These are phyloP conservation scores for Pissodes strobi DNA, from an alignment of 1,140 invertebrate species.

Conservation along the genomic window DNA sequence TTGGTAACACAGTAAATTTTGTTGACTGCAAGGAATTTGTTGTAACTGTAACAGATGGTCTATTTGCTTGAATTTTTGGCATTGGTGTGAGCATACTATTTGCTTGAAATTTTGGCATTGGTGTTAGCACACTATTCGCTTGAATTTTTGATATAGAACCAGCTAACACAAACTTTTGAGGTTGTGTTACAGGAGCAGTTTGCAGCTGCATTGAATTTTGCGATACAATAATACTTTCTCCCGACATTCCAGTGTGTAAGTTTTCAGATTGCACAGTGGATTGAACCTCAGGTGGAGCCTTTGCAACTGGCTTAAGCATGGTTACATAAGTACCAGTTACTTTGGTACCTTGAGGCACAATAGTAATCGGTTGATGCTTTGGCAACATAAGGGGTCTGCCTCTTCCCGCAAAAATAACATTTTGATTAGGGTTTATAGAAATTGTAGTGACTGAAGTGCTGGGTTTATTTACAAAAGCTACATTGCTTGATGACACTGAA, in stretches of 20 bases:
- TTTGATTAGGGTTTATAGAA: constrained; percentile 34
- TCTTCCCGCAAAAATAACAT: constrained; percentile 46
- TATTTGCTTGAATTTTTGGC: constrained; percentile 59
- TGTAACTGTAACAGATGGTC: constrained; percentile 54
- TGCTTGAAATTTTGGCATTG: constrained; percentile 60
- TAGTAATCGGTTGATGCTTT: constrained; percentile 41
- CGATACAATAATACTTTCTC: constrained; percentile 1
- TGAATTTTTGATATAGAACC: constrained; percentile 59
- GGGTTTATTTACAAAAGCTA: background rate
- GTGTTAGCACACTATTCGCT: constrained; percentile 57
- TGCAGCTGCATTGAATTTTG: constrained; percentile 4
- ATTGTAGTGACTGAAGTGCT: constrained; percentile 15
- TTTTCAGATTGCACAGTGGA: background rate
- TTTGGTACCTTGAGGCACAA: constrained; percentile 40
- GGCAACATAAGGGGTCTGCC: constrained; percentile 45
- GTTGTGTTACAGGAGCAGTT: background rate
- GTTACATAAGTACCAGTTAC: constrained; percentile 46
- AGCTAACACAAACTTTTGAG: constrained; percentile 49
- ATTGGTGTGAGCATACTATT: constrained; percentile 56
- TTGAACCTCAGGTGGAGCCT: constrained; percentile 25
- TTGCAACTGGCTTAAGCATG: constrained; percentile 49
- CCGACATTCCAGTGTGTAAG: background rate
- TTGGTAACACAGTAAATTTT: constrained; percentile 60
- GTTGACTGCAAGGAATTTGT: constrained; percentile 53
- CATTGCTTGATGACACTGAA: background rate